Evolutionary conservation across 2,113 vertebrate genomes (phyloP).

Genomic region (Ochotona curzoniae): DNA sequence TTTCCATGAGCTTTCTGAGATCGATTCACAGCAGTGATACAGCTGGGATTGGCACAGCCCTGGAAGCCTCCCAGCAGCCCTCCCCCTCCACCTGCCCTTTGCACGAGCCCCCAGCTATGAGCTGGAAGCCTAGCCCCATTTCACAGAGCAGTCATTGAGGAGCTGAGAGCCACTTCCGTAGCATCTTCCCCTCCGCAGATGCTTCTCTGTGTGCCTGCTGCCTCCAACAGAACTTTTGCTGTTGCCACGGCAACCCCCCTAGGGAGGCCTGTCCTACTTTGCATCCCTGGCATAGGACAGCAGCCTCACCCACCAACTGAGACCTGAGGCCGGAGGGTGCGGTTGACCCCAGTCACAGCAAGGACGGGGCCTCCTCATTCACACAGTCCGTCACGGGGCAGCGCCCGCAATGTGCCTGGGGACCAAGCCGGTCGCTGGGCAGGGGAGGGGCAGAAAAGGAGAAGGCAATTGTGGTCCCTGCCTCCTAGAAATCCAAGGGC

Average conservation of each 20-base stretch:
- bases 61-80: background rate
- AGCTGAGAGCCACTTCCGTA: background rate
- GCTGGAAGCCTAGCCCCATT: background rate
- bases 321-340: conserved; percentile 1
- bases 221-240: conserved; percentile 62
- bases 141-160: conserved; percentile 29
- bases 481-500: background rate
- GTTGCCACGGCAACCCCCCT: conserved; percentile 79
- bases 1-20: too few relatives aligned
- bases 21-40: background rate
- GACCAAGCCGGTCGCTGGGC: background rate
- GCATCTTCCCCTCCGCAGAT: background rate
- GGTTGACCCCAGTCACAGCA: conserved; percentile 1
- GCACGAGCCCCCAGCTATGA: background rate
- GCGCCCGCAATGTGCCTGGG: background rate
- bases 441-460: background rate
- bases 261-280: conserved; percentile 78
- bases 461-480: background rate
- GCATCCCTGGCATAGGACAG: conserved; percentile 37
- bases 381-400: background rate
- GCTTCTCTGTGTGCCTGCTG: conserved; percentile 8
- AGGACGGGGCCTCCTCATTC: background rate
- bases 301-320: conserved; percentile 23
- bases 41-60: accelerated
- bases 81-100: background rate